Evolutionary conservation across 1,140 invertebrate species (phyloP).

Genomic region (Trypoxylus dichotomus): DNA sequence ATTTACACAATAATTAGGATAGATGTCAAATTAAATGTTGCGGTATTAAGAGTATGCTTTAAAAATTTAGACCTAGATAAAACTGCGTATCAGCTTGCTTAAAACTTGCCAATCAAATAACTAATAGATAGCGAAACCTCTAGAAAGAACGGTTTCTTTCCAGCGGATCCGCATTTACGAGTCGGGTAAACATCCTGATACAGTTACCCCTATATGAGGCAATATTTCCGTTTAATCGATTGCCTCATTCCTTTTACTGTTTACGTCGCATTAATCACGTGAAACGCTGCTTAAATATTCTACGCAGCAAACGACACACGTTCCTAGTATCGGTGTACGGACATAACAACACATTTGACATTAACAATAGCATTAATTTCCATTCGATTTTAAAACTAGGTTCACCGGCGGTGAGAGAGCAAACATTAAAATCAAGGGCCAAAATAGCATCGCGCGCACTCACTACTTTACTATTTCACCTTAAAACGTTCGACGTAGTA

Average conservation of each 20-base stretch:
- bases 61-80: too few relatives aligned
- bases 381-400: slow-evolving; percentile 7
- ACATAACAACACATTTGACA: not conserved
- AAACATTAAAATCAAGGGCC: not conserved
- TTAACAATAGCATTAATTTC: not conserved
- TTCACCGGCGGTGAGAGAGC: not conserved
- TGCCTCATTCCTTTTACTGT: not conserved
- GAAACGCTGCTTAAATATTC: not conserved
- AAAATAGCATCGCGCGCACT: not conserved
- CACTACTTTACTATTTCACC: not conserved
- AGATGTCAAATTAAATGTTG: too few relatives aligned
- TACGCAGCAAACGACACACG: not conserved
- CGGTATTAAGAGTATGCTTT: too few relatives aligned
- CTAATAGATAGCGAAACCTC: too few relatives aligned
- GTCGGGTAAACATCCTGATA: too few relatives aligned
- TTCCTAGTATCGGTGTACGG: not conserved
- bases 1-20: too few relatives aligned
- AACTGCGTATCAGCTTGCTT: too few relatives aligned
- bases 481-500: not conserved
- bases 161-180: too few relatives aligned
- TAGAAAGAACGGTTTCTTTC: too few relatives aligned
- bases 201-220: too few relatives aligned
- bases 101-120: too few relatives aligned
- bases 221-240: not conserved
- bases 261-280: not conserved